phyloP scores from a whole-genome alignment of 2,888 invertebrate genomes.

The Drosophila parthenogenetica region DNA sequence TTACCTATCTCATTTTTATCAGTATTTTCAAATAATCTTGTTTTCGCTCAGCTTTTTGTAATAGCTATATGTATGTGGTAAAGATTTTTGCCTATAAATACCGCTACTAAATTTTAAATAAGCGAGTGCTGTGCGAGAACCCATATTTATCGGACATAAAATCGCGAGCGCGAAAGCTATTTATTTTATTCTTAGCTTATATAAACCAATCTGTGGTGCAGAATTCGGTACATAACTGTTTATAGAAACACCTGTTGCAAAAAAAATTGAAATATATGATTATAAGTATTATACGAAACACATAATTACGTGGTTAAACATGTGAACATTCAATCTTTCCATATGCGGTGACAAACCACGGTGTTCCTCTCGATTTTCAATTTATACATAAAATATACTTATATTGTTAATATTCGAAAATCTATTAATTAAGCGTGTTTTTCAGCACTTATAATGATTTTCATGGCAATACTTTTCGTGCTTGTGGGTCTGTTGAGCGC shows the following conservation, averaged over 20 bases:
- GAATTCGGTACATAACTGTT: background rate
- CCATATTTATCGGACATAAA: slow-evolving; percentile 39
- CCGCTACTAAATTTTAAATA: background rate
- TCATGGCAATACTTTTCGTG: slow-evolving; percentile 66
- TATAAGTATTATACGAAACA: no score
- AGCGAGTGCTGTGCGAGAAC: slow-evolving; percentile 26
- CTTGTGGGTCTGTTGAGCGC: slow-evolving; percentile 54
- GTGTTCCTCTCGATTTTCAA: background rate
- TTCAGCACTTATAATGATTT: slow-evolving; percentile 49
- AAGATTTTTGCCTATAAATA: slow-evolving; percentile 43
- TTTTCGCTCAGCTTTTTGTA: background rate
- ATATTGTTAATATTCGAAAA: no score
- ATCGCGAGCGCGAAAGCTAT: background rate
- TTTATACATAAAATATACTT: no score
- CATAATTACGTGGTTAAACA: background rate
- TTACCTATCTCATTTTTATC: slow-evolving; percentile 6
- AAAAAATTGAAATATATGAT: no score
- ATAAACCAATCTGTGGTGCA: no score
- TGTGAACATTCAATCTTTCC: background rate
- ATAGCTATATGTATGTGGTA: background rate
- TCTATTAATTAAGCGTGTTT: background rate
- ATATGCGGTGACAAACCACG: background rate
- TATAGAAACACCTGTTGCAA: no score
- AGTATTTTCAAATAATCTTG: slow-evolving; percentile 19
- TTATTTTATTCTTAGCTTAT: background rate